These are phyloP conservation scores for Tragulus kanchil DNA, from an alignment of 2,113 vertebrate species.

Conservation along the genomic window DNA sequence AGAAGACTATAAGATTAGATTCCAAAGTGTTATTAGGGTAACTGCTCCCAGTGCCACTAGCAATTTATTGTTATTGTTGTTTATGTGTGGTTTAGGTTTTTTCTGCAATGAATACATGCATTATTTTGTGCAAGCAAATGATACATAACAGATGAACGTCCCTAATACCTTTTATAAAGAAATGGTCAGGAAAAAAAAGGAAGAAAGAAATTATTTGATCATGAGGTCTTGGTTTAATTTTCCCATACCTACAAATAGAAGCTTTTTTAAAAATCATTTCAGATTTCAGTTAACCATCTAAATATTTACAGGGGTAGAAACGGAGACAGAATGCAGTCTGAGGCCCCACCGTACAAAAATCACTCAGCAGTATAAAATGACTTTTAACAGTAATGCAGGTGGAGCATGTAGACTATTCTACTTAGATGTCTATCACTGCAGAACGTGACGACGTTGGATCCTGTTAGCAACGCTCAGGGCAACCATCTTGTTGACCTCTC, in stretches of 20 bases:
- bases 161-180: constrained; percentile 7
- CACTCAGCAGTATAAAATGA: constrained; percentile 27
- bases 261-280: neutral
- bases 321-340: neutral
- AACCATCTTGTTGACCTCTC: neutral
- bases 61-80: neutral
- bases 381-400: neutral
- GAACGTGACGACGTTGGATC: neutral
- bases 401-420: neutral
- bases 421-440: neutral
- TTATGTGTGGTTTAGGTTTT: constrained; percentile 33
- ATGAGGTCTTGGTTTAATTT: constrained; percentile 35
- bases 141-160: neutral
- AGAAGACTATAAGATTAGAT: neutral
- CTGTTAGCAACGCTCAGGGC: neutral
- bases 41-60: neutral
- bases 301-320: constrained; percentile 39
- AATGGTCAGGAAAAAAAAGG: no score
- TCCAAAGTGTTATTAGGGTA: neutral
- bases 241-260: neutral
- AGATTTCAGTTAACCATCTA: constrained; percentile 27
- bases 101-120: constrained; percentile 11
- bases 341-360: constrained; percentile 13
- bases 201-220: no score
- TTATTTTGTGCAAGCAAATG: constrained; percentile 51